Evolutionary conservation across 1,140 invertebrate species (phyloP), one percentile per base, ranked within the genome.

Genomic region (Prorops nasuta): DNA sequence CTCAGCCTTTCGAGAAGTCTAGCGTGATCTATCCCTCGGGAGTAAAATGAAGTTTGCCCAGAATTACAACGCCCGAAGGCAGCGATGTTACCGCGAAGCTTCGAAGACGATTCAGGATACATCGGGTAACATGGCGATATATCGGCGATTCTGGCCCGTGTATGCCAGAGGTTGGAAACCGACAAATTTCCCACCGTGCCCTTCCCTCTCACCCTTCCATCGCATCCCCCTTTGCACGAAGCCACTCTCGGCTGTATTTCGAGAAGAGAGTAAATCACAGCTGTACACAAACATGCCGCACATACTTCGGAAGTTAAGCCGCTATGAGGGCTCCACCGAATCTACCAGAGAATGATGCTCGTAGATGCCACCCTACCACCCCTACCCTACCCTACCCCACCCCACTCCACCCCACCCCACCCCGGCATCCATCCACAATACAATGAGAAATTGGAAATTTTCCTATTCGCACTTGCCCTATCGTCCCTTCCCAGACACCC

Each of bases 261-360:
- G 50, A 58, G 58, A 51, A 42, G 60, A 50, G 44, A 68, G 65
- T 68, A 72, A 72, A 71, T 72, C 68, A 72, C 62, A 46, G 50
- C 39, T 64, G 63, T 64, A 66, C 57, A 64, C 58, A 63, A 67
- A 67, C 63, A 67, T 58, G 60, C 53, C 48, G 58, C 60, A 63
- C 60, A 68, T 68, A 71, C 66, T 70, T 67, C 54, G 35, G 31
- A 58, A 69, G 64, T 67, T 69, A 63, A 71, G 64, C 58, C 38
- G 40, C 56, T 47, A 49, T 49, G 49, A 42, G 22, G 46, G 39
- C 43, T 49, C 52, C 42, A 43, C 22, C 42, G 42, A 51, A 32
- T 17, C 41, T 8, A 19, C 22, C 14, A 24, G 36, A 36, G 51
- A 37, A 54, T 47, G 55, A 55, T 51, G 18, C 22, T 22, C 49